phyloP scores from a whole-genome alignment of 2,113 vertebrate species.

The Malaclemys terrapin region DNA sequence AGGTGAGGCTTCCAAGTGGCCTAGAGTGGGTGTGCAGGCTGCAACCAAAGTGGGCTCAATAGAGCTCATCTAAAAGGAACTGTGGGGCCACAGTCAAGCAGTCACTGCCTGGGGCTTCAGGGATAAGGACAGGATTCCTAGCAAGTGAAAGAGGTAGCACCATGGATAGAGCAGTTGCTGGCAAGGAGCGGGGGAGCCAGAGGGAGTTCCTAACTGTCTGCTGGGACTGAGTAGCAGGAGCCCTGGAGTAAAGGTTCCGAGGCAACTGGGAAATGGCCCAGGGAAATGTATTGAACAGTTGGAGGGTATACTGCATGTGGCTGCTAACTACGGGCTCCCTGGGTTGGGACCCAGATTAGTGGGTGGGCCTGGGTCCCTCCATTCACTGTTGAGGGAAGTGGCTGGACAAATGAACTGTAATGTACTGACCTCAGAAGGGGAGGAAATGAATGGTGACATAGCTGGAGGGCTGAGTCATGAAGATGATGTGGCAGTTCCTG shows the following conservation, averaged over 20 bases:
- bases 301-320: too few relatives aligned
- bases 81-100: too few relatives aligned
- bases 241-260: background rate
- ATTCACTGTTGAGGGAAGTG: background rate
- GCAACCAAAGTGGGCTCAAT: too few relatives aligned
- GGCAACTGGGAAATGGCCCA: background rate
- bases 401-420: background rate
- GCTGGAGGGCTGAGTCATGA: background rate
- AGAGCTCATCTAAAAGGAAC: too few relatives aligned
- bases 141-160: background rate
- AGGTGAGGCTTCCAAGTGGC: too few relatives aligned
- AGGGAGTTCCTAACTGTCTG: background rate
- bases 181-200: background rate
- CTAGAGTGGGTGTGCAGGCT: too few relatives aligned
- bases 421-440: background rate
- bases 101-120: background rate
- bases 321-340: background rate
- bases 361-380: background rate
- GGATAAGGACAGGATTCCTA: background rate
- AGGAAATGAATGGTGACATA: background rate
- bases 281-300: background rate
- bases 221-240: background rate
- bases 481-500: background rate
- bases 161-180: background rate
- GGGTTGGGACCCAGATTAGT: too few relatives aligned